A percentile compares a stretch with the other conserved stretches of the same genome.
phyloP scores from a whole-genome alignment of 2,113 vertebrate species.

The Raja brachyura region DNA sequence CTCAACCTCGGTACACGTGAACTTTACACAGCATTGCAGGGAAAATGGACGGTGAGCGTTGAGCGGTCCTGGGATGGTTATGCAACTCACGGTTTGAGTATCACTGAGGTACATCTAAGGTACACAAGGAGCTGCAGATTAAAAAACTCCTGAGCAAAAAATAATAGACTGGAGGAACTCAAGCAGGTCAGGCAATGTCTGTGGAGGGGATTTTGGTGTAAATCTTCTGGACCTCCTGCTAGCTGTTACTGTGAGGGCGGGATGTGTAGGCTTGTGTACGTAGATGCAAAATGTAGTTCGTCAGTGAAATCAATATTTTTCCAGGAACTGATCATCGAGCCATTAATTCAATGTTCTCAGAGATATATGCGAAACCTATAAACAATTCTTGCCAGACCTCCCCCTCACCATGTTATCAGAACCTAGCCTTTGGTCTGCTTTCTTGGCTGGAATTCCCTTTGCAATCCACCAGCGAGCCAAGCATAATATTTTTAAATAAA shows the following conservation, averaged over 20 bases:
- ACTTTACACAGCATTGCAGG: too few relatives aligned
- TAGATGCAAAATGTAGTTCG: neutral
- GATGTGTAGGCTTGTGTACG: neutral
- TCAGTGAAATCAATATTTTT: neutral
- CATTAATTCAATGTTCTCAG: constrained; percentile 19
- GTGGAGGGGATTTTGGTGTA: too few relatives aligned
- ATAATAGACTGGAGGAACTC: too few relatives aligned
- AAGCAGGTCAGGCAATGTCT: too few relatives aligned
- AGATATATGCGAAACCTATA: neutral
- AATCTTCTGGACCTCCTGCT: too few relatives aligned
- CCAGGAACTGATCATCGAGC: neutral
- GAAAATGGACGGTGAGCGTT: too few relatives aligned
- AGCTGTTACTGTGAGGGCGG: neutral
- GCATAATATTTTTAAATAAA: neutral
- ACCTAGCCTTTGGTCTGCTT: neutral
- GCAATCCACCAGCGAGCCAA: neutral
- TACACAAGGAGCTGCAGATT: too few relatives aligned
- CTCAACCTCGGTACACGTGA: too few relatives aligned
- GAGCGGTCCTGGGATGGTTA: too few relatives aligned
- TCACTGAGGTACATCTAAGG: too few relatives aligned
- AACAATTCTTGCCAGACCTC: neutral
- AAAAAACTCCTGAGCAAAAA: too few relatives aligned
- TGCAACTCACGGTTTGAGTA: too few relatives aligned
- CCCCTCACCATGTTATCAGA: neutral
- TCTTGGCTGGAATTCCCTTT: neutral